Base-by-base conservation (phyloP, 2,888 invertebrate species). In the Caenorhabditis virilis region DNA sequence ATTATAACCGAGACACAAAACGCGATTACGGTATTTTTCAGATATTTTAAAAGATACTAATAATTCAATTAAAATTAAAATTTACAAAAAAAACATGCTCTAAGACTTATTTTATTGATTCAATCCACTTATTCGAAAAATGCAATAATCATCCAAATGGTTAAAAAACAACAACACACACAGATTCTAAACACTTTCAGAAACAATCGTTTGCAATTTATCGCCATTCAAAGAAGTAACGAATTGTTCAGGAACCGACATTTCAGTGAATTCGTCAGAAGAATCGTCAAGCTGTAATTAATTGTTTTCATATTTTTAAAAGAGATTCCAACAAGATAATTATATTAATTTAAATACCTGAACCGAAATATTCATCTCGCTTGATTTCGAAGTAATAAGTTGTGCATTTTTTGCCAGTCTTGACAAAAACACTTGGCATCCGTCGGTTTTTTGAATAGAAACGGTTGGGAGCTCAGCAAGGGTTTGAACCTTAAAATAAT, bases 361-460 rank as follows among this genome's bases (percentile, higher is more conserved):
- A 82, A 97, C 88, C 83, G 95, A 88, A 70, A 98, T 90, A 85
- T 97, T 98, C 92, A 98, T 94, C 87, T 95, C 97, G 0, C 50
- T 58, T 30, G 95, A 97, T 87, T 98, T 98, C 77, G 95, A 94
- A 83, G 91, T 91, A 80, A 98, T 90, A 76, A 98, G 90, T 86
- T 93, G 93, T 30, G 92, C 91, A 50, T 89, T 88, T 70, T 92
- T 85, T 1, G 95, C 92, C 25, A 92, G 90, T 77, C 89, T 88
- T 81, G 91, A 93, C 84, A 98, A 88, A 87, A 92, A 98, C 87
- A 98, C 91, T 88, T 95, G 57, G 85, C 95, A 94, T 23, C 97
- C 97, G 85, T 98, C 97, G 53, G 95, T 95, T 88, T 98, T 98
- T 86, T 98, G 97, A 83, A 98, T 91, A 30, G 92, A 91, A 79